Percentiles rank a stretch among this genome's conserved stretches.
phyloP scores from a whole-genome alignment of 2,113 vertebrate species.

The Phoenicopterus ruber region DNA sequence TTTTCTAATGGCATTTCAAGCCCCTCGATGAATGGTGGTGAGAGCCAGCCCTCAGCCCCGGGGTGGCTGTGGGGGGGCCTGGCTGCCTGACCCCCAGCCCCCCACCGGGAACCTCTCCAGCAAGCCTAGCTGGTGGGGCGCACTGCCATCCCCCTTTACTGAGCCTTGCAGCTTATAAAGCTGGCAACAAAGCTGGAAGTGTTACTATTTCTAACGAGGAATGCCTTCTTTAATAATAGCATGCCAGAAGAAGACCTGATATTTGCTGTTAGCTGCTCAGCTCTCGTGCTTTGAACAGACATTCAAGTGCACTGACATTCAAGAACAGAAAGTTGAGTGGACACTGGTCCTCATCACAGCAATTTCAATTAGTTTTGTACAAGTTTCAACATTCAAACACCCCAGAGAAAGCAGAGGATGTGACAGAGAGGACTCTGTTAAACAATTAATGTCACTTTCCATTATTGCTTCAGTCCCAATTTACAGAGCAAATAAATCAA shows the following conservation, averaged over 20 bases:
- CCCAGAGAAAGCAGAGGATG: slow-evolving; percentile 78
- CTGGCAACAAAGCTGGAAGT: neutral
- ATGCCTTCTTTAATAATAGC: slow-evolving; percentile 40
- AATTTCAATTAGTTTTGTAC: slow-evolving; percentile 79
- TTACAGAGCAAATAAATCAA: slow-evolving; percentile 94
- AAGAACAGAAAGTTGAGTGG: slow-evolving; percentile 60
- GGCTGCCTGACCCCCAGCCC: neutral
- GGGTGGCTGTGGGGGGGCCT: neutral
- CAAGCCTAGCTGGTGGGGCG: neutral
- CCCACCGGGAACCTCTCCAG: neutral
- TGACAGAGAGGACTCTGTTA: slow-evolving; percentile 80
- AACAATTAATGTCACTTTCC: slow-evolving; percentile 93
- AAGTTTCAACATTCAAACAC: slow-evolving; percentile 79
- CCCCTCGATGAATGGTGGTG: neutral
- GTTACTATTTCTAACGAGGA: slow-evolving; percentile 33
- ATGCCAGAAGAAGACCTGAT: slow-evolving; percentile 38
- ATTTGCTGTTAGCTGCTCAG: slow-evolving; percentile 57
- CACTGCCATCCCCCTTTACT: neutral
- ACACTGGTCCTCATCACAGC: slow-evolving; percentile 72
- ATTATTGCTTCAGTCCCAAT: slow-evolving; percentile 87
- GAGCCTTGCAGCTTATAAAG: neutral
- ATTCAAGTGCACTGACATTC: slow-evolving; percentile 28
- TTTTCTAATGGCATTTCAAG: neutral
- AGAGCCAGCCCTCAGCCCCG: neutral
- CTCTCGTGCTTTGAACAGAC: slow-evolving; percentile 41